phyloP scores from a whole-genome alignment of 2,888 invertebrate species.

The Leptothorax acervorum region DNA sequence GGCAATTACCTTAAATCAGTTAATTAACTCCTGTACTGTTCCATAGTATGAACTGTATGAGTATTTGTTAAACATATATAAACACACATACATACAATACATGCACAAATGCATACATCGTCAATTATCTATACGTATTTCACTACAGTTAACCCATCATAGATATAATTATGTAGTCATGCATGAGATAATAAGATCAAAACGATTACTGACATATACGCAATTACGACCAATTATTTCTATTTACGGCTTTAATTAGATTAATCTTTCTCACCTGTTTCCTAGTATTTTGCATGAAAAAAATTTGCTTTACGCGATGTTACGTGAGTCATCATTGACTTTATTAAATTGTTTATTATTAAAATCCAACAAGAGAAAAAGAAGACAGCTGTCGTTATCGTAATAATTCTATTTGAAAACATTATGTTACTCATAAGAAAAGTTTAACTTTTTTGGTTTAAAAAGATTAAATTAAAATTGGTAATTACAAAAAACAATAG shows the following conservation, averaged over 20 bases:
- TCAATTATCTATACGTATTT: slow-evolving; percentile 66
- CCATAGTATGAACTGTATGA: slow-evolving; percentile 47
- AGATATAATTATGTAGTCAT: slow-evolving; percentile 57
- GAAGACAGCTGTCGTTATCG: not conserved
- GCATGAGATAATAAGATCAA: slow-evolving; percentile 53
- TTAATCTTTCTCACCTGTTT: not conserved
- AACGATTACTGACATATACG: slow-evolving; percentile 19
- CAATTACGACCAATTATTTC: not conserved
- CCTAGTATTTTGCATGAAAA: not conserved
- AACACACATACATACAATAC: slow-evolving; percentile 14
- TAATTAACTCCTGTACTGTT: slow-evolving; percentile 68
- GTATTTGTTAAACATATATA: slow-evolving; percentile 68
- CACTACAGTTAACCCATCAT: slow-evolving; percentile 57
- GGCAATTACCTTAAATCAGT: slow-evolving; percentile 71
- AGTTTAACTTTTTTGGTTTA: not conserved
- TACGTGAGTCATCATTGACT: not conserved
- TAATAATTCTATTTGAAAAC: not conserved
- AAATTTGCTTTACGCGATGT: not conserved
- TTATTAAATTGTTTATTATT: not conserved
- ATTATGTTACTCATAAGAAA: not conserved
- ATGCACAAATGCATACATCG: not conserved
- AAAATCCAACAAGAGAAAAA: not conserved
- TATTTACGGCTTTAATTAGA: not conserved
- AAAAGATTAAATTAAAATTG: not conserved
- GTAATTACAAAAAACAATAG: not conserved